Conservation (phyloP, 2,888 invertebrate genomes). For the Tholera decimalis region DNA sequence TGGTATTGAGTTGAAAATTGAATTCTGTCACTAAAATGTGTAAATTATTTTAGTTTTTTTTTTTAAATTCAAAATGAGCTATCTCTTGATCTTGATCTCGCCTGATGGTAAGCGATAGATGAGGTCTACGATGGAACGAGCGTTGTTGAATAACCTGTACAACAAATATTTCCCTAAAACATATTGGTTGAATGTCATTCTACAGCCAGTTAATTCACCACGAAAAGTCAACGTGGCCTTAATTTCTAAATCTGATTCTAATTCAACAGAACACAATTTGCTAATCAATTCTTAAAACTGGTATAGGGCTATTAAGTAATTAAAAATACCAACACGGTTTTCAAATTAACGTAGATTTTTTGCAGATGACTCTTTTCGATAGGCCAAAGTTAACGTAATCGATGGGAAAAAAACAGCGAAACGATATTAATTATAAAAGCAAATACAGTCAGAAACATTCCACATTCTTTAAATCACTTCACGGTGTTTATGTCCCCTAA, state of each 20-base stretch:
- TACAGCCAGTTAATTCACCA: neutral
- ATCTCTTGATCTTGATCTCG: too few relatives aligned
- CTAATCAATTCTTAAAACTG: constrained; percentile 30
- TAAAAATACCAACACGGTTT: constrained; percentile 35
- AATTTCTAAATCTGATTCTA: constrained; percentile 39
- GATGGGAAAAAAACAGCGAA: constrained; percentile 45
- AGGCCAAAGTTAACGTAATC: constrained; percentile 29
- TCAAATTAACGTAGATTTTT: constrained; percentile 35
- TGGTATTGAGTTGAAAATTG: too few relatives aligned
- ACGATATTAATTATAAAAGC: constrained; percentile 46
- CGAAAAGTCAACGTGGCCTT: constrained; percentile 1
- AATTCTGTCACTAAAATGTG: too few relatives aligned
- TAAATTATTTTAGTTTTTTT: too few relatives aligned
- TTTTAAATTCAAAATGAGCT: too few relatives aligned
- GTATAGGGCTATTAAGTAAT: constrained; percentile 24
- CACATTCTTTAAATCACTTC: constrained; percentile 45
- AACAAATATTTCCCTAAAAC: too few relatives aligned
- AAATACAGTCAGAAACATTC: constrained; percentile 36
- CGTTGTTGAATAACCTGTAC: neutral
- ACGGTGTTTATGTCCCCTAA: constrained; percentile 21
- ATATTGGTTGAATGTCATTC: constrained; percentile 2
- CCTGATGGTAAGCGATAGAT: neutral
- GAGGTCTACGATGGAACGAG: too few relatives aligned
- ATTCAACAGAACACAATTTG: constrained; percentile 25
- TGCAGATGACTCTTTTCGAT: constrained; percentile 33